Percentiles rank a stretch among this genome's conserved stretches.
phyloP scores from a whole-genome alignment of 2,797 vertebrate species.

The Paguma larvata region DNA sequence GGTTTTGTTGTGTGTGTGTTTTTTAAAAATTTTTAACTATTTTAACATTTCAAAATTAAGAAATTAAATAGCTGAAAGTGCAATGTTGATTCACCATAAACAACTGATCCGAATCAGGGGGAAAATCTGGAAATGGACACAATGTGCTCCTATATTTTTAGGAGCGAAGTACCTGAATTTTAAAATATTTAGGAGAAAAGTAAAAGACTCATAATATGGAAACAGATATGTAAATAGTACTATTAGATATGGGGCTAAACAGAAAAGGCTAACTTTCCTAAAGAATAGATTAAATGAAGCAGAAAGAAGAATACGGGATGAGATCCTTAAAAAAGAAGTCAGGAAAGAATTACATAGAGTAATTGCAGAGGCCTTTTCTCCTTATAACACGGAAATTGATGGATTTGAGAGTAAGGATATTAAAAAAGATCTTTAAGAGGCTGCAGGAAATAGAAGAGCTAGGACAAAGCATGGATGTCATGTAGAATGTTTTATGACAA shows the following conservation, averaged over 20 bases:
- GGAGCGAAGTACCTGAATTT: neutral
- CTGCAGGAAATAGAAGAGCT: slow-evolving; percentile 83
- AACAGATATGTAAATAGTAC: slow-evolving; percentile 50
- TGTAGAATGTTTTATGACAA: slow-evolving; percentile 84
- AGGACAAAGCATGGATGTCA: slow-evolving; percentile 83
- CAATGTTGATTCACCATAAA: slow-evolving; percentile 10
- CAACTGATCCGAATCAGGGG: neutral
- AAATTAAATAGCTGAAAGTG: neutral
- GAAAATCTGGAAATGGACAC: neutral
- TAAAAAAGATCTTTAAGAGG: slow-evolving; percentile 84
- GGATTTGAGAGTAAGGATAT: slow-evolving; percentile 85
- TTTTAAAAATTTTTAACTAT: too few relatives aligned
- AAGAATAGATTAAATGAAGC: slow-evolving; percentile 65
- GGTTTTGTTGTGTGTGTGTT: neutral
- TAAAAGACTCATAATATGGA: slow-evolving; percentile 12
- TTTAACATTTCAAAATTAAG: slow-evolving; percentile 1
- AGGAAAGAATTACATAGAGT: slow-evolving; percentile 80
- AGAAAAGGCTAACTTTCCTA: slow-evolving; percentile 57
- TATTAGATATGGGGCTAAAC: neutral
- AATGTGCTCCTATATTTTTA: slow-evolving; percentile 15
- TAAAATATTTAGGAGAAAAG: slow-evolving; percentile 12
- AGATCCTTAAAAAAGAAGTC: slow-evolving; percentile 75
- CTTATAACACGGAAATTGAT: slow-evolving; percentile 83
- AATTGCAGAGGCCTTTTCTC: slow-evolving; percentile 79
- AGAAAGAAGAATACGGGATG: slow-evolving; percentile 67